Evolutionary conservation across 2,888 invertebrate genomes (phyloP).

Genomic region (Anodontia alba): DNA sequence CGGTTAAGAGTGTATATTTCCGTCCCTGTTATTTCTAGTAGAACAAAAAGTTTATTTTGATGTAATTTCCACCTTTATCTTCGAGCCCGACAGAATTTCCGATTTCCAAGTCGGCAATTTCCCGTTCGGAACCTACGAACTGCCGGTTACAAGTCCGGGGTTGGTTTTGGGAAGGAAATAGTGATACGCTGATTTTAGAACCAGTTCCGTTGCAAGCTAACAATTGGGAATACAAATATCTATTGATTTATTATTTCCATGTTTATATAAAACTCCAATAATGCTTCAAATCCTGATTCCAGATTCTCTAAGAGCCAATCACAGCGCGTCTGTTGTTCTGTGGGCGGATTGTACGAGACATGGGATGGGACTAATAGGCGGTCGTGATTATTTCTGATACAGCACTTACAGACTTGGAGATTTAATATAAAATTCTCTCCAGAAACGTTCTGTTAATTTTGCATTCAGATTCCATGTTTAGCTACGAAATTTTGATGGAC

Average conservation of each 20-base stretch:
- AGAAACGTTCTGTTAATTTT: too few species aligned
- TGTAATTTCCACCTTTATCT: conserved; percentile 73
- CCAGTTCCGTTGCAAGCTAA: conserved; percentile 76
- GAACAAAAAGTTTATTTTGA: conserved; percentile 47
- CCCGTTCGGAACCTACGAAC: conserved; percentile 73
- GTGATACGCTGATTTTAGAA: conserved; percentile 78
- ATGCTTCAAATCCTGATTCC: background rate
- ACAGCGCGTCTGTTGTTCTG: conserved; percentile 27
- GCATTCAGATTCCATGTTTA: too few species aligned
- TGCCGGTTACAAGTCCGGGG: conserved; percentile 74
- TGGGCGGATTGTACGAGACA: conserved; percentile 19
- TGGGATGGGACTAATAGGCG: conserved; percentile 1
- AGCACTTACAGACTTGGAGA: background rate
- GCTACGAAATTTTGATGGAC: too few species aligned
- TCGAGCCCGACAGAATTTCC: conserved; percentile 70
- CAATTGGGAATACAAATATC: conserved; percentile 75
- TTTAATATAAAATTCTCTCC: background rate
- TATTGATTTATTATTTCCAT: conserved; percentile 77
- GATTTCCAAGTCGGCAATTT: conserved; percentile 76
- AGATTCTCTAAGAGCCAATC: conserved; percentile 39
- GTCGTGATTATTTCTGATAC: background rate
- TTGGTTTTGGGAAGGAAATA: conserved; percentile 77
- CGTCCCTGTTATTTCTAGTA: conserved; percentile 1
- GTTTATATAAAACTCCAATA: conserved; percentile 66
- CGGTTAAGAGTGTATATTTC: conserved; percentile 12